Percentiles rank a stretch among this genome's conserved stretches.
phyloP scores from a whole-genome alignment of 2,888 invertebrate genomes.

The Patella ulyssiponensis region DNA sequence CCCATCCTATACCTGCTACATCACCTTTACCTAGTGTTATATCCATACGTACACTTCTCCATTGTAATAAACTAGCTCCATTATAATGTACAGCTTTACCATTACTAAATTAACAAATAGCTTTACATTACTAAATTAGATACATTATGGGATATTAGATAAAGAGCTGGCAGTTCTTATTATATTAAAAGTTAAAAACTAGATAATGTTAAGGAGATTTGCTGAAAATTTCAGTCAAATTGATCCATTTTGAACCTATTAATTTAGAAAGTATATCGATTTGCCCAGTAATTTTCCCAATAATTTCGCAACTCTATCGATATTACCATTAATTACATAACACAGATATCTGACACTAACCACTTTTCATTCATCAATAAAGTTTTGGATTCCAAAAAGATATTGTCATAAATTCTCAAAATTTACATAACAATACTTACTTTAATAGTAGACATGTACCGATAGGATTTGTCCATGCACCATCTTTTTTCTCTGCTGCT shows the following conservation, averaged over 20 bases:
- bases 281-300: too few relatives aligned
- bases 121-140: constrained; percentile 60
- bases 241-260: too few relatives aligned
- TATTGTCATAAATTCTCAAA: neutral
- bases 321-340: too few relatives aligned
- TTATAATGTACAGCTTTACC: constrained; percentile 73
- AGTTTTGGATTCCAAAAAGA: neutral
- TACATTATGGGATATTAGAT: too few relatives aligned
- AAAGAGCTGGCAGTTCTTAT: too few relatives aligned
- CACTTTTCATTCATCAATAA: too few relatives aligned
- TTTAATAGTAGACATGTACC: constrained; percentile 70
- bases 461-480: constrained; percentile 70
- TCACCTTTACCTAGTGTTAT: constrained; percentile 67
- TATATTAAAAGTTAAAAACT: too few relatives aligned
- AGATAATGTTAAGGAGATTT: too few relatives aligned
- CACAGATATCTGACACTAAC: too few relatives aligned
- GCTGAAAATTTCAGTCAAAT: too few relatives aligned
- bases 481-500: constrained; percentile 70
- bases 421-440: constrained; percentile 46
- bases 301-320: too few relatives aligned
- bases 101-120: constrained; percentile 52
- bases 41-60: constrained; percentile 70
- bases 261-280: too few relatives aligned
- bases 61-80: constrained; percentile 71
- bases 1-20: constrained; percentile 71